Percentiles rank a stretch among this genome's conserved stretches.
These are phyloP conservation scores for Leptopterna dolabrata DNA, from an alignment of 2,888 invertebrate species.

Conservation along the genomic window DNA sequence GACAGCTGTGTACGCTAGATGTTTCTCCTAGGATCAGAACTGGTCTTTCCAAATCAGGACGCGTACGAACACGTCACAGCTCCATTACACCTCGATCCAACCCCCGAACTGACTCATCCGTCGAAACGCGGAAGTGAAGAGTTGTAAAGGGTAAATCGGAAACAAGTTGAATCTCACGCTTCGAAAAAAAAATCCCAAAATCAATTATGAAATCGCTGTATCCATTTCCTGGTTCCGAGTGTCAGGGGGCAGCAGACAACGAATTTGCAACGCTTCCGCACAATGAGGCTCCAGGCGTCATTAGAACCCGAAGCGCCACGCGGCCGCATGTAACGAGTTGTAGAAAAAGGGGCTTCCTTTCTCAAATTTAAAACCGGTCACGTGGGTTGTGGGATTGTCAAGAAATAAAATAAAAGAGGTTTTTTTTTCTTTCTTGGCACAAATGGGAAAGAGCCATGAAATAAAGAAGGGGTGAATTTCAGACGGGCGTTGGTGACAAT, in stretches of 20 bases:
- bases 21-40: too few relatives aligned
- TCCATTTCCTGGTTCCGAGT: slow-evolving; percentile 44
- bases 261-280: slow-evolving; percentile 48
- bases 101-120: slow-evolving; percentile 3
- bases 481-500: slow-evolving; percentile 39
- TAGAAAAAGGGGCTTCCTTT: slow-evolving; percentile 29
- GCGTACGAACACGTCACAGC: too few relatives aligned
- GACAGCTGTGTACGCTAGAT: too few relatives aligned
- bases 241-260: slow-evolving; percentile 24
- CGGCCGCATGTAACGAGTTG: slow-evolving; percentile 37
- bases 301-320: slow-evolving; percentile 30
- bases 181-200: slow-evolving; percentile 39
- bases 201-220: slow-evolving; percentile 53
- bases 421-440: background rate
- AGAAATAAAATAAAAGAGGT: background rate
- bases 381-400: slow-evolving; percentile 18
- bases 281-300: slow-evolving; percentile 43
- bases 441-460: slow-evolving; percentile 26
- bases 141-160: slow-evolving; percentile 27
- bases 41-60: too few relatives aligned
- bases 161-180: slow-evolving; percentile 27
- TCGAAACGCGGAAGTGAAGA: background rate
- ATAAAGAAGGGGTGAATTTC: background rate
- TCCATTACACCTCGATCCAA: too few relatives aligned
- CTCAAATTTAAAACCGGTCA: slow-evolving; percentile 48